Conservation (phyloP, 2,113 vertebrate species). For the Ophthalmolycus amberensis region DNA sequence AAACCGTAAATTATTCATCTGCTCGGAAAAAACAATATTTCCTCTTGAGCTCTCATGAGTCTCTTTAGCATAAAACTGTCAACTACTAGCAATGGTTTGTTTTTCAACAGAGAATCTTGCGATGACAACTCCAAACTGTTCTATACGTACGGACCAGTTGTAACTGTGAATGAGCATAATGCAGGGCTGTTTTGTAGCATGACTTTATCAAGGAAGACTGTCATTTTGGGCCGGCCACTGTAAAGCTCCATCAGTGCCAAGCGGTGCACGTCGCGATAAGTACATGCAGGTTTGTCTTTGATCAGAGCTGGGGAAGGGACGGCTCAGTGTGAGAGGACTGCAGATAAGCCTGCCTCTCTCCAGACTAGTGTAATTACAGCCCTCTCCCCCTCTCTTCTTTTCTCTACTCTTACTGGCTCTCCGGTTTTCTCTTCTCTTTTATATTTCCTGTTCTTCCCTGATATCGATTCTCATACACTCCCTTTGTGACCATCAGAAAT, state of each 20-base stretch:
- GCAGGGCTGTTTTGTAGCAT: not conserved
- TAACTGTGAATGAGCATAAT: not conserved
- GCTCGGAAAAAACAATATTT: conserved; percentile 54
- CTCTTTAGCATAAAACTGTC: conserved; percentile 53
- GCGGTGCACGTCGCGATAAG: conserved; percentile 61
- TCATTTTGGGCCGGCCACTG: conserved; percentile 54
- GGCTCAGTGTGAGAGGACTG: conserved; percentile 59
- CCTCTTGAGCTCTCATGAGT: conserved; percentile 23
- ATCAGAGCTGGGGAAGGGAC: conserved; percentile 47
- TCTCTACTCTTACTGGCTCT: conserved; percentile 4
- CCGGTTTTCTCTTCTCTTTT: not conserved
- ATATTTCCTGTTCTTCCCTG: not conserved
- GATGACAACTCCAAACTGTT: conserved; percentile 15
- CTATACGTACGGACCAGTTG: conserved; percentile 4
- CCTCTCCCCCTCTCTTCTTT: conserved; percentile 8
- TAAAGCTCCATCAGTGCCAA: conserved; percentile 61
- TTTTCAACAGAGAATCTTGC: conserved; percentile 24
- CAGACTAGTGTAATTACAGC: conserved; percentile 57
- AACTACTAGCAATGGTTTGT: conserved; percentile 11
- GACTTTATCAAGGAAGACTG: conserved; percentile 28
- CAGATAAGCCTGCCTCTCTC: conserved; percentile 63
- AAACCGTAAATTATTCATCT: conserved; percentile 63
- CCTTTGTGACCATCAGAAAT: not conserved
- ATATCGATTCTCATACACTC: not conserved
- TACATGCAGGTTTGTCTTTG: conserved; percentile 77